Conservation (phyloP, 2,888 invertebrate species). For the Morpho achilles region DNA sequence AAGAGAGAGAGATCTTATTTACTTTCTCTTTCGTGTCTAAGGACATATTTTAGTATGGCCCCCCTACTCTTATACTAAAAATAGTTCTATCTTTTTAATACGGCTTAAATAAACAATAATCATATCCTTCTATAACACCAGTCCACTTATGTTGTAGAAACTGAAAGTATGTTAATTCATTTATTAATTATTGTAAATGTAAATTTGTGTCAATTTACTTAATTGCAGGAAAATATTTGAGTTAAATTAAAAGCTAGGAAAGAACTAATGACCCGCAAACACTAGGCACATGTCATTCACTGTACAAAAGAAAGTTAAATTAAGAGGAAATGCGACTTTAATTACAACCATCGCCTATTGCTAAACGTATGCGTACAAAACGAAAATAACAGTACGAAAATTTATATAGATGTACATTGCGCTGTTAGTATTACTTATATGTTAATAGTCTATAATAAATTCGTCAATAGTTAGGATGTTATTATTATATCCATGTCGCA, state of each 20-base stretch:
- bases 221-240: slow-evolving; percentile 2
- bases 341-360: slow-evolving; percentile 46
- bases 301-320: slow-evolving; percentile 45
- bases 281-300: slow-evolving; percentile 56
- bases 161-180: too few relatives aligned
- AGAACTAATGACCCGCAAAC: slow-evolving; percentile 25
- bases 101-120: too few relatives aligned
- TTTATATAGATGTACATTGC: slow-evolving; percentile 7
- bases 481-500: neutral
- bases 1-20: too few relatives aligned
- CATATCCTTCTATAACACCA: too few relatives aligned
- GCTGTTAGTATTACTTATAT: neutral
- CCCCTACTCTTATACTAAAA: too few relatives aligned
- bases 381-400: neutral
- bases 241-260: slow-evolving; percentile 25
- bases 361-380: slow-evolving; percentile 6
- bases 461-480: slow-evolving; percentile 1
- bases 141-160: too few relatives aligned
- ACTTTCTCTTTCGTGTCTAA: too few relatives aligned
- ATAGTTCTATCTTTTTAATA: too few relatives aligned
- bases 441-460: neutral
- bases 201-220: too few relatives aligned
- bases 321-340: slow-evolving; percentile 55
- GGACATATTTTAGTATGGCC: too few relatives aligned
- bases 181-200: too few relatives aligned